Base-by-base conservation (phyloP, 2,797 vertebrate species). In the Cygnus olor region DNA sequence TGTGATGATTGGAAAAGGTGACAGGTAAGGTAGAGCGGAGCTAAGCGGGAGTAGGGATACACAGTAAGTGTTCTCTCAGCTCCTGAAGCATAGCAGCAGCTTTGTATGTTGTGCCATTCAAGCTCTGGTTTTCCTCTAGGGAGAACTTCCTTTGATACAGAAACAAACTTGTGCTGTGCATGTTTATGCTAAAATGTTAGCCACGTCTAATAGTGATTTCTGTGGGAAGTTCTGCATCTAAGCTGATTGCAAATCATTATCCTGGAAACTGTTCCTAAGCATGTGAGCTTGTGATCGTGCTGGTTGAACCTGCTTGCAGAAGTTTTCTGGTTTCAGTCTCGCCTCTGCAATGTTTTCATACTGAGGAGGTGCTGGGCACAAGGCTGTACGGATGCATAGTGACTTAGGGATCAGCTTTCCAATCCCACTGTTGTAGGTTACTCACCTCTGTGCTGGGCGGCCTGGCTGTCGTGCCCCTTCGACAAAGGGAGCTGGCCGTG, bases 1-100 rank as follows among this genome's bases (percentile, higher is more conserved):
- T 0, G 0, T 80, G 27, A 4, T 11, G 24, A 38, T 24, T 70
- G 51, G 54, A 60, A 79, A 57, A 84, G 32, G 36, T 64, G 51
- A 21, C 0, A 6, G 27, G 45, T 78, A 61, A 78, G 36, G 38
- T 51, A 47, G 51, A 77, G 53, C 22, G 71, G 77, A 89, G 45
- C 64, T 36, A 65, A 78, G 30, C 45, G 4, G 21, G 44, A 25
- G 10, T 42, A 71, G 53, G n/a, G 57, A 10, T 57, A 14, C 14
- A 7, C 82, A 9, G 25, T 77, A 54, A 32, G 40, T 42, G 11
- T 54, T 54, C 42, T 44, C 40, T 53, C 78, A 84, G 25, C 53
- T 84, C 36, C 77, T 42, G 45, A 81, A 71, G 60, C 45, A 10
- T 5, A 38, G 19, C 1, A 1, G 9, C 36, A 28, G 13, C n/a